phyloP scores from a whole-genome alignment of 2,113 vertebrate species.

The Sterna hirundo region DNA sequence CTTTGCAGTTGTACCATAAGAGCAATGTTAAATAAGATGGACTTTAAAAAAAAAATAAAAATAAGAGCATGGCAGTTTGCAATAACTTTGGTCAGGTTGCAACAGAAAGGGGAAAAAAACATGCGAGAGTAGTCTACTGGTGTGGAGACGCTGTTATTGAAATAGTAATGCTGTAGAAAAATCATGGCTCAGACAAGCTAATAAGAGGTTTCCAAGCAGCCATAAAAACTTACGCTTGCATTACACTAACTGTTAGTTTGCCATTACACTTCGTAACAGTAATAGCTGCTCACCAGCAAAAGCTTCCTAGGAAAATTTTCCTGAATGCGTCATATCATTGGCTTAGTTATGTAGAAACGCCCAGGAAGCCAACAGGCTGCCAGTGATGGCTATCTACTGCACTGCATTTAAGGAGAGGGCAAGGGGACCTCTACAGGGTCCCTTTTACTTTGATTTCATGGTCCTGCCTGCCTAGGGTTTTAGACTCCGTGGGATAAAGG shows the following conservation, averaged over 20 bases:
- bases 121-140: neutral
- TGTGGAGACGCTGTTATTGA: neutral
- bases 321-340: neutral
- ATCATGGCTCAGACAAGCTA: neutral
- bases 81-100: neutral
- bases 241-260: neutral
- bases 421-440: neutral
- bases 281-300: neutral
- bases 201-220: neutral
- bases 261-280: neutral
- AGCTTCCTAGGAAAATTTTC: neutral
- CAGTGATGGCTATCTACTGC: too few relatives aligned
- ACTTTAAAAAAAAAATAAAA: neutral
- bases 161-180: neutral
- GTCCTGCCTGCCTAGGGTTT: neutral
- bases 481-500: neutral
- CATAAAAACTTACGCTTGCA: conserved; percentile 15
- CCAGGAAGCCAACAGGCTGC: neutral
- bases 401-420: neutral
- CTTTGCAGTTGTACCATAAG: neutral
- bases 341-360: neutral
- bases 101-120: neutral
- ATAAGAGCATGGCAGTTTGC: neutral
- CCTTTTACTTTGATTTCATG: neutral
- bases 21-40: neutral